A percentile compares a stretch with the other conserved stretches of the same genome.
phyloP scores from a whole-genome alignment of 2,113 vertebrate genomes.

The Nesogale talazaci region DNA sequence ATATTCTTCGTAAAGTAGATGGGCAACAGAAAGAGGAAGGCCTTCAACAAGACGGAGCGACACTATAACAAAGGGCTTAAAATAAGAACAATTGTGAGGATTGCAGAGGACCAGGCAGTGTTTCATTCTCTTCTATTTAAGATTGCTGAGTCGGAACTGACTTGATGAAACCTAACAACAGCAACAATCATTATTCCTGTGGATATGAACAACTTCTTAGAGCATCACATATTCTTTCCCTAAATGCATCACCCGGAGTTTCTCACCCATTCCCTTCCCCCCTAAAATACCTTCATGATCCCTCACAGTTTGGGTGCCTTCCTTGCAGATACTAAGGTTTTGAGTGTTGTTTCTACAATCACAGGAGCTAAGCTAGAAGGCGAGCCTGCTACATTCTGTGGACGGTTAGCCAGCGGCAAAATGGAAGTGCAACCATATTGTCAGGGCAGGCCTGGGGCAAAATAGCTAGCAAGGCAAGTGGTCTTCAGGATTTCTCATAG shows the following conservation, averaged over 20 bases:
- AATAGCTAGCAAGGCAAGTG: background rate
- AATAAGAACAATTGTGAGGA: no score
- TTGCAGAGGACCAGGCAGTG: no score
- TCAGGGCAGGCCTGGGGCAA: background rate
- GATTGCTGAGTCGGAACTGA: no score
- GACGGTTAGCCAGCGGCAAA: background rate
- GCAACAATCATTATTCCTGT: background rate
- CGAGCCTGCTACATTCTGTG: background rate
- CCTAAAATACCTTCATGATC: background rate
- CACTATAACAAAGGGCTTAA: no score
- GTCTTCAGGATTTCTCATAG: constrained; percentile 17
- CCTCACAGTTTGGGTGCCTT: background rate
- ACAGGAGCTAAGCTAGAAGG: background rate
- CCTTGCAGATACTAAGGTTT: background rate
- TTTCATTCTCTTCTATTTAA: no score
- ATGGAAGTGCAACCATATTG: constrained; percentile 36
- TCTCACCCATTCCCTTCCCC: background rate
- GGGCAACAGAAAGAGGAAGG: no score
- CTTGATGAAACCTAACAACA: no score
- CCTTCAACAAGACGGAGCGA: no score
- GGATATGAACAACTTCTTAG: background rate
- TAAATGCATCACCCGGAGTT: no score
- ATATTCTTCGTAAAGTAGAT: no score
- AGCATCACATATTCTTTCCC: background rate
- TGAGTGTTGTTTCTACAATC: background rate